Base-by-base conservation (phyloP, 1,140 invertebrate genomes). In the Bemisia tabaci region DNA sequence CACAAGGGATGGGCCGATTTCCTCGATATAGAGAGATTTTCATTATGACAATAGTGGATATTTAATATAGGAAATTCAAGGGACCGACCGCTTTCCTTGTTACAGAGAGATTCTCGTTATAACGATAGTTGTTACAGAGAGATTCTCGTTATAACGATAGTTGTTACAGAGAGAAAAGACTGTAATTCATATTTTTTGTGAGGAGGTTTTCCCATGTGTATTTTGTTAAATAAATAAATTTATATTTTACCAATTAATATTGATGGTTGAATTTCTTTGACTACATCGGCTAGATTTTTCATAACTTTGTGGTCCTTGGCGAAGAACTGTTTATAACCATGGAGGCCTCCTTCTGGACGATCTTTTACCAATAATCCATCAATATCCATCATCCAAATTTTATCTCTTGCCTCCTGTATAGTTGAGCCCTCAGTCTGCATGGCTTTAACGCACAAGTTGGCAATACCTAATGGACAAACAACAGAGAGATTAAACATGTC, bases 311-410 rank as follows among this genome's bases (percentile, higher is more conserved):
- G 82, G 65, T 94, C 84, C 75, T 97, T 95, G 17, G 91, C 91
- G 74, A 91, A 97, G 62, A 81, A 82, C 22, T 80, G 78, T 72
- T 95, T 93, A 69, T 94, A 90, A 5, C 76, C 77, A 22, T 84
- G 82, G 11, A 91, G 79, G 64, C 83, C 82, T 26, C 90, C 90
- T 62, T 87, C 87, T 21, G 85, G 85, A 24, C 91, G 79, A 5
- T 82, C 80, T 60, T 87, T 88, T 0, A 87, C 88, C 59, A 94
- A 74, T 0, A 94, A 77, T 26, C 92, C 92, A 72, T 91, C 86
- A 59, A 92, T 87, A 70, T 94, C 90, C 74, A 90, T 85, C 89
- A 92, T 91, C 85, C 89, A 97, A 66, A 97, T 95, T 70, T 87
- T 87, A 48, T 84, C 81, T 21, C 85, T 79, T 0, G 94, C 94